Evolutionary conservation across 2,113 vertebrate species (phyloP), one percentile per base, ranked within the genome.

Genomic region (Cynoglossus semilaevis): DNA sequence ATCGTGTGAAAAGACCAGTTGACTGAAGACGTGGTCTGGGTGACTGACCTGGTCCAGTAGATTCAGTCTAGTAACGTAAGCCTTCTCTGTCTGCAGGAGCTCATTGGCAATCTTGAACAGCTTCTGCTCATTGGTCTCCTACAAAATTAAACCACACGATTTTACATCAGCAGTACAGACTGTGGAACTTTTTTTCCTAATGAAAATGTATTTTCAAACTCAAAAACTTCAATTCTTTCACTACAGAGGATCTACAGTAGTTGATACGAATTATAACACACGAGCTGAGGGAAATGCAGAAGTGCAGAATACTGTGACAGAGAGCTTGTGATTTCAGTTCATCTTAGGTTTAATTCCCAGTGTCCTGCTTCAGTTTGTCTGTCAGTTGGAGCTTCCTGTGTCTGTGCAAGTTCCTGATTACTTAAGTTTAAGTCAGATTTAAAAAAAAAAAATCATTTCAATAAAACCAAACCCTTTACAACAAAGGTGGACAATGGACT

Each of bases 111-210:
- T 99, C 73, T 99, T 98, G 72, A 94, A 93, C 51, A 94, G 90
- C 86, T 98, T 99, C 87, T 98, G 88, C 38, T 99, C 94, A 6
- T 97, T 92, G 35, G 94, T 99, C 77, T 98, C 95, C 96, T 98
- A 2, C 81, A 72, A 72, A 61, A 62, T 72, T 0, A 67, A 65
- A 29, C 22, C 22, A 29, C 22, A 29, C n/a, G 53, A 70, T 1
- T 0, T 8, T 12, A 34, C 22, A 34, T 50, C 11, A 34, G 48
- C 34, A 14, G 2, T 12, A 50, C 14, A 7, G 5, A 18, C 18
- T 46, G 7, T 19, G 22, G 1, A n/a, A 9, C 14, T 15, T n/a
- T n/a, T n/a, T n/a, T n/a, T n/a, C n/a, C n/a, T n/a, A n/a, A n/a
- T n/a, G n/a, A n/a, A n/a, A n/a, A n/a, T n/a, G n/a, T n/a, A n/a